Evolutionary conservation across 2,888 invertebrate species (phyloP), one percentile per base, ranked within the genome.

Genomic region (Rosalia funebris): DNA sequence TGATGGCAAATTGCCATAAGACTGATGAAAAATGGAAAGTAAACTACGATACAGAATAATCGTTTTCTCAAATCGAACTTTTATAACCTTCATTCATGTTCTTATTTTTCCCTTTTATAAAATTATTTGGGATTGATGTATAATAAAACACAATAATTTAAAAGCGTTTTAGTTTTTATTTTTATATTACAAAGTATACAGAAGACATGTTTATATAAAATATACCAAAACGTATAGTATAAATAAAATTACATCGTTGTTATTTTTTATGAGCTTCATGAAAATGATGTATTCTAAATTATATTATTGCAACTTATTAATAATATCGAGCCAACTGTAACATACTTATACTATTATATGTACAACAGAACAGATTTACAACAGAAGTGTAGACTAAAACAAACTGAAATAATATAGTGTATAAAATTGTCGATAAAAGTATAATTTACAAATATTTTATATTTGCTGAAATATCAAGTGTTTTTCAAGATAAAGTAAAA

Each of bases 231-330:
- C 47, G 16, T 47, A 46, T 15, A 47, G 11, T 17, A 47, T 36
- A 47, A 5, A 42, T 19, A 42, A 42, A 19, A 19, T 3, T 42
- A 19, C 11, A 17, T 47, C 47, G 47, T 47, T 47, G 47, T 47
- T 47, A 47, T 7, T 47, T 47, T 47, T 16, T 34, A 47, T 47
- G 47, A 47, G 47, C 47, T 7, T 47, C 12, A 9, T n/a, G 15
- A 46, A 16, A 39, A 39, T 46, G 3, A 25, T 25, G 4, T 25
- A 5, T 25, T 3, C 9, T 25, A 5, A 25, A 9, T 25, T 25
- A 25, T 25, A 5, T 25, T 25, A 5, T 25, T 3, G 9, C 9
- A 9, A 25, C 9, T 25, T 25, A 25, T 9, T n/a, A n/a, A n/a
- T n/a, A 25, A 25, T 25, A 9, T 25, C 9, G 9, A 25, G 25